Conservation (phyloP, 2,113 vertebrate genomes). For the Boleophthalmus pectinirostris region DNA sequence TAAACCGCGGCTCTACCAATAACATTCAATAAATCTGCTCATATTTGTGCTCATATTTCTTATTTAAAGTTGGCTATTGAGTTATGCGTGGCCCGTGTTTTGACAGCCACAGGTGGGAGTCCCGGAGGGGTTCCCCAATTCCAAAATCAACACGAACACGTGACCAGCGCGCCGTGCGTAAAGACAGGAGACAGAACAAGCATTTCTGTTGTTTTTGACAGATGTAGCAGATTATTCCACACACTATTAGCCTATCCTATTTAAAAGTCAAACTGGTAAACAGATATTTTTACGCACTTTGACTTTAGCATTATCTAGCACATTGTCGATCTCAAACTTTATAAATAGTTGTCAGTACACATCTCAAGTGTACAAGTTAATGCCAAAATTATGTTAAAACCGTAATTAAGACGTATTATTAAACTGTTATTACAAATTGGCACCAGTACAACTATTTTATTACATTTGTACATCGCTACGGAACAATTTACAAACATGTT, state of each 20-base stretch:
- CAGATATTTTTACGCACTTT: too few species aligned
- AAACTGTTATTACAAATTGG: too few species aligned
- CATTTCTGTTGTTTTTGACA: background rate
- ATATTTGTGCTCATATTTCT: background rate
- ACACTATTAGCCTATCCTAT: too few species aligned
- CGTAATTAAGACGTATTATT: background rate
- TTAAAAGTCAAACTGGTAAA: too few species aligned
- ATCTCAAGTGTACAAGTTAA: background rate
- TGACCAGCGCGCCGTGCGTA: constrained; percentile 1
- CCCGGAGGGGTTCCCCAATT: constrained; percentile 1
- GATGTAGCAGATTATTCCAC: background rate
- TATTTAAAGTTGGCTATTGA: background rate
- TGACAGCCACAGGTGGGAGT: background rate
- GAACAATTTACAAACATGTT: background rate
- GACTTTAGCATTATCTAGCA: too few species aligned
- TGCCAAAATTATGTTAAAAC: background rate
- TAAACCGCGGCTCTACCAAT: background rate
- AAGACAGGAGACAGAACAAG: background rate
- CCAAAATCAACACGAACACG: background rate
- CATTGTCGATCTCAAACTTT: too few species aligned
- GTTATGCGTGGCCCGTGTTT: background rate
- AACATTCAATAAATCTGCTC: too few species aligned
- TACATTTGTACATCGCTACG: background rate
- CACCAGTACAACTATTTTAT: too few species aligned
- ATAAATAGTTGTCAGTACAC: background rate